Conservation (phyloP, 2,113 vertebrate genomes). For the Sciurus niger region DNA sequence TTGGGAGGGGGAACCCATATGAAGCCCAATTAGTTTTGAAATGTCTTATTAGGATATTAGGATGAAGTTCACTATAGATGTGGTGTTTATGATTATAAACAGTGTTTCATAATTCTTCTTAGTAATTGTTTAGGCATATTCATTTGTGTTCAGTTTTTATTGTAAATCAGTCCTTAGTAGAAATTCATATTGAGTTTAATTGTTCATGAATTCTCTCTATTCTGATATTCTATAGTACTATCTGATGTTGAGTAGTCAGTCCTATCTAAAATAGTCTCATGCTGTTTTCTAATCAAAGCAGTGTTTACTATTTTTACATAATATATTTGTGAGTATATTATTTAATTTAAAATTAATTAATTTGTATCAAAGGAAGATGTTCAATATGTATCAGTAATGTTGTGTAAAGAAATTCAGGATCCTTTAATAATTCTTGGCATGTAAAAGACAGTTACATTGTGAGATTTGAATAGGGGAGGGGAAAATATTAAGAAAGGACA, state of each 20-base stretch:
- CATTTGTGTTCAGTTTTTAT: conserved; percentile 44
- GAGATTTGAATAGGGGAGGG: not conserved
- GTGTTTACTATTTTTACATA: not conserved
- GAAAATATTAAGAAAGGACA: not conserved
- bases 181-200: conserved; percentile 42
- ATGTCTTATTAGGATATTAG: conserved; percentile 21
- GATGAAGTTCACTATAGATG: not conserved
- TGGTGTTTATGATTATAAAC: conserved; percentile 31
- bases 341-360: conserved; percentile 56
- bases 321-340: conserved; percentile 41
- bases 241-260: conserved; percentile 40
- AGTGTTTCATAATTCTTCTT: conserved; percentile 39
- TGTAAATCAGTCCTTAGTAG: conserved; percentile 8
- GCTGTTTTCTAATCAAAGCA: conserved; percentile 62
- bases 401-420: conserved; percentile 35
- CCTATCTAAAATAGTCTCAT: not conserved
- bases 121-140: conserved; percentile 19
- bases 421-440: conserved; percentile 53
- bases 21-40: not conserved
- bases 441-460: conserved; percentile 10
- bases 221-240: conserved; percentile 43
- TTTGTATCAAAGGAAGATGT: conserved; percentile 16
- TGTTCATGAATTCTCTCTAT: conserved; percentile 41
- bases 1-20: not conserved
- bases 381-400: not conserved